phyloP scores from a whole-genome alignment of 2,888 invertebrate genomes.

The Actias luna region DNA sequence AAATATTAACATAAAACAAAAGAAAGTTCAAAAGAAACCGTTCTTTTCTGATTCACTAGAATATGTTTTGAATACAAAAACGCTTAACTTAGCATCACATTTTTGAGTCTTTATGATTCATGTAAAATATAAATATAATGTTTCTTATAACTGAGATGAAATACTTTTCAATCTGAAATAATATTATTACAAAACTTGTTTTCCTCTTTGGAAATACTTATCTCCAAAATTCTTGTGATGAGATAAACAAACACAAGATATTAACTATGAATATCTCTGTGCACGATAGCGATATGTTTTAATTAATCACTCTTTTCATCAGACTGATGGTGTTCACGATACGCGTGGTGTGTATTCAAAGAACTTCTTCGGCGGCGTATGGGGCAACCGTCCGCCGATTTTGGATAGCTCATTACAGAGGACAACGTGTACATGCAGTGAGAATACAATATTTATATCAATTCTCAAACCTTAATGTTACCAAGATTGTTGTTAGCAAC shows the following conservation, averaged over 20 bases:
- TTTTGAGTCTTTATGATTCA: background rate
- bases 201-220: background rate
- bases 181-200: background rate
- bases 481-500: too few species aligned
- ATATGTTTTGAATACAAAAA: background rate
- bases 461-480: too few species aligned
- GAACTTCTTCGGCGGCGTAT: constrained; percentile 83
- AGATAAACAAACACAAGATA: background rate
- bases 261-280: background rate
- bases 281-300: background rate
- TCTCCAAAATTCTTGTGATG: too few species aligned
- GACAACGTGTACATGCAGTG: constrained; percentile 84
- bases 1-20: background rate
- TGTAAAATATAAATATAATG: background rate
- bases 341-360: constrained; percentile 62
- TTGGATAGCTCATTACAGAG: constrained; percentile 73
- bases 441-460: constrained; percentile 57
- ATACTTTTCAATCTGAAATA: background rate
- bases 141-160: background rate
- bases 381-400: constrained; percentile 85
- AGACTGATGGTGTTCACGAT: constrained; percentile 53
- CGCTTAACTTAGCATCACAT: background rate
- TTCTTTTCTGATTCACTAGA: background rate
- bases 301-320: constrained; percentile 21
- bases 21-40: background rate